phyloP scores from a whole-genome alignment of 2,113 vertebrate genomes.

The Morone chrysops region DNA sequence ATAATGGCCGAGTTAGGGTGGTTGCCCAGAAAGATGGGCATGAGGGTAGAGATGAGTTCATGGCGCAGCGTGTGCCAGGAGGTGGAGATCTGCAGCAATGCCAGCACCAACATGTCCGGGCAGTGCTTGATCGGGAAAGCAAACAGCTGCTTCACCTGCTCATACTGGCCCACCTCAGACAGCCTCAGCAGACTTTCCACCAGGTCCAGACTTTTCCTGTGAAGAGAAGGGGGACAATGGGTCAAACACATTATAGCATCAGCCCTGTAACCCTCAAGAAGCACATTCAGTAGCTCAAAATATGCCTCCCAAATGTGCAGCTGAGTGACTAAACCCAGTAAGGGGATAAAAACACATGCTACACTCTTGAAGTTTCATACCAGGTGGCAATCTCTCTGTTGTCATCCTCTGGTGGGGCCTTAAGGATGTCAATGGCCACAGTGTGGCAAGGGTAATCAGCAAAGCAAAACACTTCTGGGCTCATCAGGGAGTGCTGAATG shows the following conservation, averaged over 20 bases:
- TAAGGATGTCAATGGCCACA: conserved; percentile 97
- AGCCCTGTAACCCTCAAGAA: not conserved
- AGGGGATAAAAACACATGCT: not conserved
- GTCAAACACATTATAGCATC: not conserved
- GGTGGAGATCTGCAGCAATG: conserved; percentile 96
- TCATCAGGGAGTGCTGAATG: conserved; percentile 98
- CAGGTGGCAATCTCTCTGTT: conserved; percentile 99
- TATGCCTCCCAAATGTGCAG: not conserved
- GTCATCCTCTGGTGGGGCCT: conserved; percentile 99
- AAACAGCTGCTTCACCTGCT: conserved; percentile 99
- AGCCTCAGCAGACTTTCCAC: conserved; percentile 95
- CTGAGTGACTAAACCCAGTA: not conserved
- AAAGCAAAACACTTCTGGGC: conserved; percentile 98
- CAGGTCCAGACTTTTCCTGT: conserved; percentile 98
- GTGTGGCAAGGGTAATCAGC: conserved; percentile 97
- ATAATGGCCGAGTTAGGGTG: conserved; percentile 99
- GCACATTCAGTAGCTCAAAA: not conserved
- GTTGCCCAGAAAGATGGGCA: conserved; percentile 99
- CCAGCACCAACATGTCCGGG: conserved; percentile 98
- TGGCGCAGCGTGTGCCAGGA: conserved; percentile 98
- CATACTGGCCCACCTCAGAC: conserved; percentile 97
- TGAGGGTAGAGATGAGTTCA: conserved; percentile 98
- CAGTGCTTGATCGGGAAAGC: conserved; percentile 99
- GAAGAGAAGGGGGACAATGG: not conserved
- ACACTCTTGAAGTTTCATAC: conserved; percentile 78